Evolutionary conservation across 2,888 invertebrate species (phyloP).

Genomic region (Pheosia gnoma): DNA sequence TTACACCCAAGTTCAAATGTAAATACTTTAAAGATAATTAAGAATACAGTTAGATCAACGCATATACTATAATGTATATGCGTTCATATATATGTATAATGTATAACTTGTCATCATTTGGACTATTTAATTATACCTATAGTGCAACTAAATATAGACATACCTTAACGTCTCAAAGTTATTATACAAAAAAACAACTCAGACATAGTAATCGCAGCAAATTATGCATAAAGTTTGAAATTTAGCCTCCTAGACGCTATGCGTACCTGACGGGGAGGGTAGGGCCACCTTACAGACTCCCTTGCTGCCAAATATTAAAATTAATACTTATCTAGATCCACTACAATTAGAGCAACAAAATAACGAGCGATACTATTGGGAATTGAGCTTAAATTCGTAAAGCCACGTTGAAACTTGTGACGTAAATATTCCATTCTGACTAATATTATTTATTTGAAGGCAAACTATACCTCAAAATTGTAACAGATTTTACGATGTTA

Average conservation of each 20-base stretch:
- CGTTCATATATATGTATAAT: neutral
- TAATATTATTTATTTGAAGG: too few relatives aligned
- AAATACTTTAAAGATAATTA: neutral
- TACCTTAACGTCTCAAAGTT: too few relatives aligned
- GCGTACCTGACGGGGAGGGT: slow-evolving; percentile 4
- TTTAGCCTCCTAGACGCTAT: slow-evolving; percentile 22
- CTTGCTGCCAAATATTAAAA: slow-evolving; percentile 16
- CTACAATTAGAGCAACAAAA: neutral
- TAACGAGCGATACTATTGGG: slow-evolving; percentile 21
- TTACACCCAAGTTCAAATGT: neutral
- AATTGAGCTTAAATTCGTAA: slow-evolving; percentile 22
- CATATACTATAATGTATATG: neutral
- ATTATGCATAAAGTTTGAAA: slow-evolving; percentile 29
- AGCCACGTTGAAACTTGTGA: slow-evolving; percentile 30
- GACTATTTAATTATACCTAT: too few relatives aligned
- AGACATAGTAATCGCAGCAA: slow-evolving; percentile 14
- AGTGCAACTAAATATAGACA: too few relatives aligned
- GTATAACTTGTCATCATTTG: too few relatives aligned
- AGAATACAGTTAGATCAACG: neutral
- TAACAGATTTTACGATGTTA: too few relatives aligned
- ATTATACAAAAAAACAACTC: neutral
- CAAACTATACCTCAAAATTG: too few relatives aligned
- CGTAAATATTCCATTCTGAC: slow-evolving; percentile 26
- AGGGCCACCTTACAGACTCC: slow-evolving; percentile 20
- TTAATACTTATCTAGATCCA: neutral